These are phyloP conservation scores for Goniozus legneri DNA, from an alignment of 1,140 invertebrate species.

Conservation along the genomic window DNA sequence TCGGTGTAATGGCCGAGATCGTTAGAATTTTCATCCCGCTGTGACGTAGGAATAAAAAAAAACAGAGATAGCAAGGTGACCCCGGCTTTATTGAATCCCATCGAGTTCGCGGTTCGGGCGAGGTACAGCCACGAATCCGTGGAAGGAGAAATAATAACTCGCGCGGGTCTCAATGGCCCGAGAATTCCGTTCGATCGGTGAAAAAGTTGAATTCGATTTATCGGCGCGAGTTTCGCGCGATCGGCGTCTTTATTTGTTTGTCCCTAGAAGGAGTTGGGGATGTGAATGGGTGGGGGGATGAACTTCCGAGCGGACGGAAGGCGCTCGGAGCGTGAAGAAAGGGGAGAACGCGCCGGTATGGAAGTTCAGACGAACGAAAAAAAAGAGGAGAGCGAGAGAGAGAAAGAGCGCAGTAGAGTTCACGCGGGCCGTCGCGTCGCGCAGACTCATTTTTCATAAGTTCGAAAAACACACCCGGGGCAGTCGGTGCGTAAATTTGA, in stretches of 20 bases:
- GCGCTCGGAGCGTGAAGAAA: conserved; percentile 21
- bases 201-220: too few relatives aligned
- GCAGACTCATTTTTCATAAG: conserved; percentile 51
- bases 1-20: conserved; percentile 10
- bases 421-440: conserved; percentile 17
- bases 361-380: neutral
- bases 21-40: conserved; percentile 19
- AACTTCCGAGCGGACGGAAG: neutral
- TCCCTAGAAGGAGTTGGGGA: conserved; percentile 8
- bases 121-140: neutral
- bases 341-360: neutral
- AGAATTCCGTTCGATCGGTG: too few relatives aligned
- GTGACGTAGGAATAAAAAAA: too few relatives aligned
- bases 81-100: too few relatives aligned
- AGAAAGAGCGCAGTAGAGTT: conserved; percentile 2
- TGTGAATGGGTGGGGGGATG: too few relatives aligned
- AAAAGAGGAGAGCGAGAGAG: neutral
- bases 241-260: too few relatives aligned
- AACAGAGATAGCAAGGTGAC: too few relatives aligned
- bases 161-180: conserved; percentile 10
- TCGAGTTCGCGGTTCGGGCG: neutral
- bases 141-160: conserved; percentile 14
- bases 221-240: too few relatives aligned
- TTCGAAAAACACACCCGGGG: conserved; percentile 44
- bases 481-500: conserved; percentile 48